phyloP scores from a whole-genome alignment of 2,113 vertebrate genomes.

The Tursiops truncatus region DNA sequence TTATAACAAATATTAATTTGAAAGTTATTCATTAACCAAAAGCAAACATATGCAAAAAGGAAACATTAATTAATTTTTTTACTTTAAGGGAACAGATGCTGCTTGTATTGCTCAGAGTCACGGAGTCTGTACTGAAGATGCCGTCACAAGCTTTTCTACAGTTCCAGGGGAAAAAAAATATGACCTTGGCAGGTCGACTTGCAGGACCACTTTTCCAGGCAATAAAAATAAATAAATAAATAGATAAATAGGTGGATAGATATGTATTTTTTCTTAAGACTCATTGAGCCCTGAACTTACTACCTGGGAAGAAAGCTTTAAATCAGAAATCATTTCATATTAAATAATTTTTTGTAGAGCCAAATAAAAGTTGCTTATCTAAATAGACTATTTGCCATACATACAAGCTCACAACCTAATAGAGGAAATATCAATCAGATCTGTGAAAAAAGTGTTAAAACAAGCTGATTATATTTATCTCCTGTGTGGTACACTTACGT shows the following conservation, averaged over 20 bases:
- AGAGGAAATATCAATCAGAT: background rate
- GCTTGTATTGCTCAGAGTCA: conserved; percentile 96
- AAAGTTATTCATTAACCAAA: conserved; percentile 50
- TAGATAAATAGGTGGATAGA: conserved; percentile 45
- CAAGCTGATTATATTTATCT: background rate
- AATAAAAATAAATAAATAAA: conserved; percentile 74
- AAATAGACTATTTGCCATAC: background rate
- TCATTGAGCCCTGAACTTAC: conserved; percentile 17
- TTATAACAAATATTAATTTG: conserved; percentile 43
- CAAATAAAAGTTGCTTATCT: conserved; percentile 33
- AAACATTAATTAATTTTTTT: conserved; percentile 74
- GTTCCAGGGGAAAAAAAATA: conserved; percentile 94
- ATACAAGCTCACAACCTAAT: background rate
- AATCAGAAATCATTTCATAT: conserved; percentile 27
- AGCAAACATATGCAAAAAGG: conserved; percentile 13
- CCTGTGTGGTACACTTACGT: background rate
- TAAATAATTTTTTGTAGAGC: conserved; percentile 35
- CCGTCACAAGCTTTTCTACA: conserved; percentile 93
- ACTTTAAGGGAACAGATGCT: conserved; percentile 96
- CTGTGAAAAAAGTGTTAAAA: background rate
- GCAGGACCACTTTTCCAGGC: conserved; percentile 98
- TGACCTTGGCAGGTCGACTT: conserved; percentile 94
- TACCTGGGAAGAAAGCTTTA: background rate
- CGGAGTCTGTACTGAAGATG: conserved; percentile 97
- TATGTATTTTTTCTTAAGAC: background rate